Percentiles rank a stretch among this genome's conserved stretches.
Conservation (phyloP, 2,888 invertebrate species). For the Melipona beecheii region DNA sequence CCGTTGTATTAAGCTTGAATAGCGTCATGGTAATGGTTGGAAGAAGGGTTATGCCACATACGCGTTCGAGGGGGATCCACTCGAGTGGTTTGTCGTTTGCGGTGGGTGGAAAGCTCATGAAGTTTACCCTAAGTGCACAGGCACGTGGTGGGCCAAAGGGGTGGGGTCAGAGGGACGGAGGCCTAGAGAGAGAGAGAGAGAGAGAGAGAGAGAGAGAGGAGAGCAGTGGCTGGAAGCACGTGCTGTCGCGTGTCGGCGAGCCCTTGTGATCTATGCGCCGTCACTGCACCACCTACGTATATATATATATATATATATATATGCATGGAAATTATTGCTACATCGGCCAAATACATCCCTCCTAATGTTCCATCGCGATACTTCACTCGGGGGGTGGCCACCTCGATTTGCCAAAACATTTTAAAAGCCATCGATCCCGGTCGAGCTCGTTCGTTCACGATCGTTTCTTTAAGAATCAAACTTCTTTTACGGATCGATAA, state of each 20-base stretch:
- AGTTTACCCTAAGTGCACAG: conserved; percentile 63
- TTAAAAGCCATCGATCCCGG: conserved; percentile 68
- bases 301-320: conserved; percentile 67
- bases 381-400: conserved; percentile 32
- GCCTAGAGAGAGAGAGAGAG: not conserved
- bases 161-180: conserved; percentile 21
- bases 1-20: conserved; percentile 72
- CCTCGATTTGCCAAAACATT: conserved; percentile 68
- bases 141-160: conserved; percentile 44
- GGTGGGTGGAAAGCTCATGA: conserved; percentile 76
- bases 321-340: conserved; percentile 72
- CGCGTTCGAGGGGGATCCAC: conserved; percentile 67
- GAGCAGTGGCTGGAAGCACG: conserved; percentile 71
- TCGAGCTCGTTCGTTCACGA: not conserved
- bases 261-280: conserved; percentile 81
- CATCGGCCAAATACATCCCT: conserved; percentile 71
- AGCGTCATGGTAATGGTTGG: conserved; percentile 75
- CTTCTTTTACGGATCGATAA: not conserved
- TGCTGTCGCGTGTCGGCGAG: conserved; percentile 80
- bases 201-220: conserved; percentile 41
- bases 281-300: conserved; percentile 65
- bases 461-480: not conserved
- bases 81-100: conserved; percentile 81
- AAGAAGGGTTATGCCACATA: conserved; percentile 77
- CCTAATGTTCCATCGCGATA: conserved; percentile 60